Percentiles rank a stretch among this genome's conserved stretches.
Evolutionary conservation across 2,113 vertebrate genomes (phyloP).

Genomic region (Vidua macroura): DNA sequence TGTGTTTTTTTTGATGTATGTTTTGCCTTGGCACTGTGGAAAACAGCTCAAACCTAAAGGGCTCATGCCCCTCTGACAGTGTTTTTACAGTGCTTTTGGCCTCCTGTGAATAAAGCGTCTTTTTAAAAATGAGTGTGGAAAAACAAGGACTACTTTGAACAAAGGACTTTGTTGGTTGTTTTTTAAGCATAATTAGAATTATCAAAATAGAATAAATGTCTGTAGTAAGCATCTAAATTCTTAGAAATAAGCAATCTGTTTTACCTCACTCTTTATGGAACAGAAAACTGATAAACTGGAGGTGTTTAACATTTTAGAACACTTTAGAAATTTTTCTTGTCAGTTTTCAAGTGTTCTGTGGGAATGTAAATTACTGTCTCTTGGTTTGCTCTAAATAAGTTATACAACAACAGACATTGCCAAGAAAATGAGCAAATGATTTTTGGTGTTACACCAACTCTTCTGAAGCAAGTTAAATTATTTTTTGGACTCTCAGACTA

Average conservation of each 20-base stretch:
- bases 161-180: background rate
- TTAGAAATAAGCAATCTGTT: background rate
- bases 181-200: background rate
- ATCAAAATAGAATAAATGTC: background rate
- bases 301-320: background rate
- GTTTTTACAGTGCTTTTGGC: background rate
- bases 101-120: background rate
- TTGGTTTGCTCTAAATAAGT: background rate
- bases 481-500: constrained; percentile 18
- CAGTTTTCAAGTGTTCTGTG: background rate
- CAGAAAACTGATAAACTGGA: background rate
- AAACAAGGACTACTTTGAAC: background rate
- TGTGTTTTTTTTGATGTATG: background rate
- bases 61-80: background rate
- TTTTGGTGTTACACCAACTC: background rate
- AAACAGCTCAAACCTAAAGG: background rate
- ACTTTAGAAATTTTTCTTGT: background rate
- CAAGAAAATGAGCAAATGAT: background rate
- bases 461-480: background rate
- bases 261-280: background rate
- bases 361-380: background rate
- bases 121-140: background rate
- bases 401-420: background rate
- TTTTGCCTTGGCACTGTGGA: background rate
- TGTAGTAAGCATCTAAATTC: background rate